These are phyloP conservation scores for Electrona antarctica DNA, from an alignment of 2,113 vertebrate species.

Conservation along the genomic window DNA sequence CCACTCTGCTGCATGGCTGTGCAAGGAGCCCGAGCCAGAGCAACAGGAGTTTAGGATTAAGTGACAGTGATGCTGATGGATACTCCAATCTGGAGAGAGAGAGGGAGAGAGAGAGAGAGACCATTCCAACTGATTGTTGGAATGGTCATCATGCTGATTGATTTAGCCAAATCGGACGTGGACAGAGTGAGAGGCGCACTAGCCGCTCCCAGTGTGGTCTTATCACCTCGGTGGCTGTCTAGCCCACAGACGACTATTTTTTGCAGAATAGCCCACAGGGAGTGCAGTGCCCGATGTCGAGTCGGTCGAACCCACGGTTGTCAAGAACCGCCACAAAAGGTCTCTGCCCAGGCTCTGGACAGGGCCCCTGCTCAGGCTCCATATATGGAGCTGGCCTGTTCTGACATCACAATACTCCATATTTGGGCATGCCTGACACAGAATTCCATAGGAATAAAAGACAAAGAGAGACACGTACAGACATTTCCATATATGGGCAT, in stretches of 20 bases:
- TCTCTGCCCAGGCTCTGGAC: too few species aligned
- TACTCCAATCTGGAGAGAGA: slow-evolving; percentile 35
- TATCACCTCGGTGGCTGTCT: slow-evolving; percentile 31
- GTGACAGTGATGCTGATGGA: slow-evolving; percentile 57
- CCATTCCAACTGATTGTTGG: slow-evolving; percentile 27
- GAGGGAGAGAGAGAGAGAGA: slow-evolving; percentile 21
- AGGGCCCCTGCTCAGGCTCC: too few species aligned
- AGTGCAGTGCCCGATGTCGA: background rate
- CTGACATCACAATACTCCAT: too few species aligned
- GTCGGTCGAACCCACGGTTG: background rate
- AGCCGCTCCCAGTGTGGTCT: slow-evolving; percentile 25
- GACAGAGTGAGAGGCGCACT: background rate
- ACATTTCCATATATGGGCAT: background rate
- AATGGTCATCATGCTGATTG: slow-evolving; percentile 48
- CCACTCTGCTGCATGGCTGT: slow-evolving; percentile 19
- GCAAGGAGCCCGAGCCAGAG: slow-evolving; percentile 38
- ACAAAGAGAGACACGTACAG: too few species aligned
- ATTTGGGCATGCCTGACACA: too few species aligned
- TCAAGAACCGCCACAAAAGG: too few species aligned
- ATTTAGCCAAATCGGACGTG: slow-evolving; percentile 49
- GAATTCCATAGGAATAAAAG: too few species aligned
- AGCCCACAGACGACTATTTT: slow-evolving; percentile 17
- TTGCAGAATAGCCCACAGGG: slow-evolving; percentile 31
- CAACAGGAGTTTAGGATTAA: slow-evolving; percentile 17
- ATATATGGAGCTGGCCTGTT: too few species aligned